Base-by-base conservation (phyloP, 2,113 vertebrate species). In the Chamaea fasciata region DNA sequence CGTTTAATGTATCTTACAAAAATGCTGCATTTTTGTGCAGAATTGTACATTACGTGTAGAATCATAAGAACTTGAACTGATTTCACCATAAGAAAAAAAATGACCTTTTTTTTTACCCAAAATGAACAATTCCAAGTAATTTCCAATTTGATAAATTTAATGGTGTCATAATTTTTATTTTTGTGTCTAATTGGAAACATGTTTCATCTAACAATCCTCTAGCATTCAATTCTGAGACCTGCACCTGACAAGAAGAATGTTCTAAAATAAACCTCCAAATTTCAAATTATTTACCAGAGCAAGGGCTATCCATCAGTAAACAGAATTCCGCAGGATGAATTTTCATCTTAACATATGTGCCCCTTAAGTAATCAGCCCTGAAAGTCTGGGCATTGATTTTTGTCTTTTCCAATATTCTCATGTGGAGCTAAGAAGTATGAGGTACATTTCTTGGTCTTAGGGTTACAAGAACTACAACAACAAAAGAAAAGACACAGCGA, bases 101-200 rank as follows among this genome's bases (percentile, higher is more conserved):
- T 4, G 1, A 18, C 3, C 9, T 11, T 12, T 23, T 44, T 46
- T n/a, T 10, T 53, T 2, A 16, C 3, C 4, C 12, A 7, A 33
- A 42, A 39, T 6, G 0, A 78, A 37, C 22, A 84, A 63, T 52
- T 47, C 22, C 24, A 35, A 65, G 30, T 6, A 20, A n/a, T 39
- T 86, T 67, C 26, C 50, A 24, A 60, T 37, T 24, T 50, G 10
- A 74, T 3, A 42, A 60, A 80, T 21, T 31, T 46, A 80, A 63
- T 11, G 2, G 16, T 18, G 27, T 53, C 2, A 53, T 13, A 22
- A 18, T 65, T 89, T 47, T 52, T 46, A 37, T 49, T 75, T 49
- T 50, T 73, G 41, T 50, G 9, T 44, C 37, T 57, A 42, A 63
- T 0, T 49, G 7, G 21, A 63, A 92, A 63, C 7, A 10, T 8